Conservation (phyloP, 2,113 vertebrate genomes). For the Oreotrochilus melanogaster region DNA sequence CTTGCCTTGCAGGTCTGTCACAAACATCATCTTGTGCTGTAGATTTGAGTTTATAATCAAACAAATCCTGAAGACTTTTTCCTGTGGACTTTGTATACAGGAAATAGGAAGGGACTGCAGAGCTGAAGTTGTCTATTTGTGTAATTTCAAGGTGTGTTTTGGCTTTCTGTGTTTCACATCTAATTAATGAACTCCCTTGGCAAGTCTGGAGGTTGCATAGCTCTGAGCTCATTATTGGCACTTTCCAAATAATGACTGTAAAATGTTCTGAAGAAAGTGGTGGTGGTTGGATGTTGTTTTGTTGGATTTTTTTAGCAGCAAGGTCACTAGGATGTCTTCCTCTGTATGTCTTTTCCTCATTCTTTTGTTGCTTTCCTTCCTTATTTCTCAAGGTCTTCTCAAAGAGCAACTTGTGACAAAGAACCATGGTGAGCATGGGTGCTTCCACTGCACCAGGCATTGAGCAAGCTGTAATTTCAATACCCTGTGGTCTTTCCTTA, state of each 20-base stretch:
- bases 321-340: not conserved
- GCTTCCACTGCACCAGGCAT: not conserved
- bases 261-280: not conserved
- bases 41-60: not conserved
- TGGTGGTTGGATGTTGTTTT: not conserved
- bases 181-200: conserved; percentile 15
- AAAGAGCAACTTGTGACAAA: not conserved
- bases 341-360: not conserved
- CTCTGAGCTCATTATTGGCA: conserved; percentile 41
- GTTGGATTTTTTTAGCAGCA: fast-evolving
- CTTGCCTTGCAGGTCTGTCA: not conserved
- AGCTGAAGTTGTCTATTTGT: not conserved
- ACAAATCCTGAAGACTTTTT: not conserved
- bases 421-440: not conserved
- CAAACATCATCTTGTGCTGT: not conserved
- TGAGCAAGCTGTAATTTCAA: not conserved
- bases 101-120: not conserved
- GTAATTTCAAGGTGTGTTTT: not conserved
- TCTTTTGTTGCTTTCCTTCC: not conserved
- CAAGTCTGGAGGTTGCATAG: not conserved
- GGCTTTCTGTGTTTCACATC: not conserved
- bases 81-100: not conserved
- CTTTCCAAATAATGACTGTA: not conserved
- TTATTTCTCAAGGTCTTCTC: not conserved
- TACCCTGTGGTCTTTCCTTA: not conserved